phyloP scores from a whole-genome alignment of 2,797 vertebrate species.

The Pantherophis vulpinus region DNA sequence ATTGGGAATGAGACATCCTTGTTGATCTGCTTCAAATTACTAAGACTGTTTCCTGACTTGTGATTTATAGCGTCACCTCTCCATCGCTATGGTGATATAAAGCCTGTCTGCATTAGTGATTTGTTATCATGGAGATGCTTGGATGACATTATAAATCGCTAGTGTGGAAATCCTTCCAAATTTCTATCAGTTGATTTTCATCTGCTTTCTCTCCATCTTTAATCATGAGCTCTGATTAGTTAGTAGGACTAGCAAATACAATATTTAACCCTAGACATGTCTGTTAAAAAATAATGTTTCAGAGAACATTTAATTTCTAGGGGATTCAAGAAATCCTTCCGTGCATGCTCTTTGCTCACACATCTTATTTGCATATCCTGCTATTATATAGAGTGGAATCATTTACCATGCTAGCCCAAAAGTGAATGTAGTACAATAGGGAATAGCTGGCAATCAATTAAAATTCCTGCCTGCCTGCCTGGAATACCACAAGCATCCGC shows the following conservation, averaged over 20 bases:
- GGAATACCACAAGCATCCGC: neutral
- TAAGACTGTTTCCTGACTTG: constrained; percentile 6
- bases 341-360: too few relatives aligned
- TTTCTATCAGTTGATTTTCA: neutral
- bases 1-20: neutral
- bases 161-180: neutral
- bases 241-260: neutral
- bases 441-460: neutral
- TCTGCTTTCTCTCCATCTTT: neutral
- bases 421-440: neutral
- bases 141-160: neutral
- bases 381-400: neutral
- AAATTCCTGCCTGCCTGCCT: neutral
- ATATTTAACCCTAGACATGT: neutral
- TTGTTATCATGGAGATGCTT: neutral
- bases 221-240: neutral
- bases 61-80: neutral
- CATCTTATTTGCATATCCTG: neutral
- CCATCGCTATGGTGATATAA: neutral
- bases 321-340: neutral
- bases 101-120: neutral
- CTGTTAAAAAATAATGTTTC: neutral
- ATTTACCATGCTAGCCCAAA: neutral
- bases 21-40: constrained; percentile 18
- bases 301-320: neutral